Evolutionary conservation across 1,140 invertebrate species (phyloP).

Genomic region (Euglossa dilemma): DNA sequence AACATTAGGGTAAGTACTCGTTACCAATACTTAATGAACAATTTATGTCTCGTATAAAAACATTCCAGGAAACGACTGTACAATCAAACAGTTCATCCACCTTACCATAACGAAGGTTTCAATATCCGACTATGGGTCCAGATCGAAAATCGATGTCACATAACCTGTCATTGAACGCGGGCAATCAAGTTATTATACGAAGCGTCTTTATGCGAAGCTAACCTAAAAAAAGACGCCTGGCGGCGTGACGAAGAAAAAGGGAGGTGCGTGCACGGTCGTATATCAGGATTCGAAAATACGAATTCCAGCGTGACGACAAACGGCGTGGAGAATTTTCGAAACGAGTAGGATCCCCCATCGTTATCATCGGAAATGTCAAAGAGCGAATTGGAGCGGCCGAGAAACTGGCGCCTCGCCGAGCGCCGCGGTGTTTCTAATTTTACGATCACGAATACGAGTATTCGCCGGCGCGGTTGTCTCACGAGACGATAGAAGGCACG

Average conservation of each 20-base stretch:
- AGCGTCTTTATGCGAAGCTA: background rate
- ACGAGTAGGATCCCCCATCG: background rate
- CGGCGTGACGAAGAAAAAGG: background rate
- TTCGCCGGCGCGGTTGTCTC: background rate
- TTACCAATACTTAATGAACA: background rate
- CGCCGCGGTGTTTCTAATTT: conserved; percentile 56
- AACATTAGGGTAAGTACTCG: background rate
- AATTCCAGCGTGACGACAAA: background rate
- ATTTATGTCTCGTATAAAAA: background rate
- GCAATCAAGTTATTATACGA: background rate
- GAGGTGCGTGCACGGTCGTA: background rate
- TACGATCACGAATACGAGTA: conserved; percentile 38
- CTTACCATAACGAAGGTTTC: background rate
- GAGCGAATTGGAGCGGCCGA: conserved; percentile 47
- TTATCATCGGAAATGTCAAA: conserved; percentile 57
- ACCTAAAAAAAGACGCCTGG: background rate
- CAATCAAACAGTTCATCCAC: background rate
- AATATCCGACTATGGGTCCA: background rate
- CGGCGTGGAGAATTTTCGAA: background rate
- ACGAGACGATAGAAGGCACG: background rate
- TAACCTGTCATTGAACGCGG: background rate
- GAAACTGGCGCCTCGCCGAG: conserved; percentile 53
- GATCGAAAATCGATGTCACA: background rate
- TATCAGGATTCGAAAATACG: background rate
- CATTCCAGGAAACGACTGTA: background rate